Evolutionary conservation across 2,113 vertebrate genomes (phyloP).

Genomic region (Romanogobio albipinnatus): DNA sequence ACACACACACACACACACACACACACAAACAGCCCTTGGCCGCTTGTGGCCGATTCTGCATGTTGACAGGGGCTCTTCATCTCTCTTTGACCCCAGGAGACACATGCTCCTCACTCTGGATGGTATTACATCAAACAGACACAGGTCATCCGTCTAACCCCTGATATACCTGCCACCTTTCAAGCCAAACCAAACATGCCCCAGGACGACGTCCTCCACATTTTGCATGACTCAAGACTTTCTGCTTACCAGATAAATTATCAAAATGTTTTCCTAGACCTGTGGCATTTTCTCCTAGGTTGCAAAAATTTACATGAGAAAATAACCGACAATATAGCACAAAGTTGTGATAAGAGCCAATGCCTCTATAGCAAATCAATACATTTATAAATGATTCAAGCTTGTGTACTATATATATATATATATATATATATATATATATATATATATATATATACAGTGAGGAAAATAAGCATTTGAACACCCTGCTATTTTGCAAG

Average conservation of each 20-base stretch:
- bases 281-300: not conserved
- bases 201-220: not conserved
- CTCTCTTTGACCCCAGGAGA: conserved; percentile 40
- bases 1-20: not conserved
- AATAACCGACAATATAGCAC: not conserved
- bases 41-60: not conserved
- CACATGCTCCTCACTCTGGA: not conserved
- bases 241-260: not conserved
- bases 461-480: too few relatives aligned
- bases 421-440: too few relatives aligned
- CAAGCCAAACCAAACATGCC: conserved; percentile 29
- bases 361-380: too few relatives aligned
- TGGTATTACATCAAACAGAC: conserved; percentile 47
- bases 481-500: too few relatives aligned
- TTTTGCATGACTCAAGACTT: conserved; percentile 11
- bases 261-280: not conserved
- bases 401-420: too few relatives aligned
- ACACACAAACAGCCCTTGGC: conserved; percentile 26
- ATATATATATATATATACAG: too few relatives aligned
- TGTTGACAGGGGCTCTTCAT: conserved; percentile 43
- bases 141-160: conserved; percentile 38
- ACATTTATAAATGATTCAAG: too few relatives aligned
- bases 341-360: not conserved
- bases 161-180: conserved; percentile 22
- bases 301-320: not conserved